Evolutionary conservation across 2,113 vertebrate species (phyloP), one percentile per base, ranked within the genome.

Genomic region (Climacteris rufus): DNA sequence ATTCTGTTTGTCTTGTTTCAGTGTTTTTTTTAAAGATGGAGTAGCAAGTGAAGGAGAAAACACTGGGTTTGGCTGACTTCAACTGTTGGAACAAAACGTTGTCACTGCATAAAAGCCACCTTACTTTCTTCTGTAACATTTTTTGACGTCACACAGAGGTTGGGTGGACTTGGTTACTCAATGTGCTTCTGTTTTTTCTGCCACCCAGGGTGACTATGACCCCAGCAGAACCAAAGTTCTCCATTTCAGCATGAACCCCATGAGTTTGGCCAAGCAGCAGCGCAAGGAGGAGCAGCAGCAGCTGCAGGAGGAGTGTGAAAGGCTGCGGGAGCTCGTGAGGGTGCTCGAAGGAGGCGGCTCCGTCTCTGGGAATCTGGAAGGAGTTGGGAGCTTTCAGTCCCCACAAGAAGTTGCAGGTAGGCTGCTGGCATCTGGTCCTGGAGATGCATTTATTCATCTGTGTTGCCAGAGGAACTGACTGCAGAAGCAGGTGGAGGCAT

Each of bases 231-330:
- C 98, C 90, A 98, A 98, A 88, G 98, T 99, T 64, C 92, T 99
- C 52, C 99, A 99, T 91, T 90, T 99, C 79, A 98, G 98, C 78
- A 96, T 99, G 98, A 99, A 99, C 97, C 99, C 99, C 0, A 96
- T 98, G 2, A 96, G 97, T 33, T 57, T 97, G 93, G 99, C 99
- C 56, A 98, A 98, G 97, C 98, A 99, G 93, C 98, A 98, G 93
- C 98, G 98, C 11, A 98, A 96, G 17, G 98, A 99, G 83, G 99
- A 99, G 74, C 97, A 97, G 57, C 98, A 98, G 60, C 96, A 95
- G 56, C 98, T 99, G 42, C 98, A 95, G 83, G 98, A 98, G 68
- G 99, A 99, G 91, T 99, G 98, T 3, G 97, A 96, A 6, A 97
- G 83, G 77, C 98, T 99, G 60, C 91, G 98, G 63, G 98, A 99